phyloP scores from a whole-genome alignment of 2,797 vertebrate species.

The Poecilia picta region DNA sequence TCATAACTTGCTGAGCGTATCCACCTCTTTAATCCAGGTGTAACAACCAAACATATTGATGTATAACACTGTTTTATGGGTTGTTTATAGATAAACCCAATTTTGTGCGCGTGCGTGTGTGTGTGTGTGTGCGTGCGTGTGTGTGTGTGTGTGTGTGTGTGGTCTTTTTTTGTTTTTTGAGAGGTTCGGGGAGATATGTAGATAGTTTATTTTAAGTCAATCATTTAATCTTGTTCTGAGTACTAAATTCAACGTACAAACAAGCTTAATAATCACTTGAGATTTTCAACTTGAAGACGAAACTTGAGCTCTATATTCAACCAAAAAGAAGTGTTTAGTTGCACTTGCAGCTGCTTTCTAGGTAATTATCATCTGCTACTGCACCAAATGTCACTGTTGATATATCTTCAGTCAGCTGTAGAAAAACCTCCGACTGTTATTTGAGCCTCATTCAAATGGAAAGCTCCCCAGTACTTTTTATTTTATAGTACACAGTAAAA shows the following conservation, averaged over 20 bases:
- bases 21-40: not conserved
- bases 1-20: not conserved
- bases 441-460: not conserved
- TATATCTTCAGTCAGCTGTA: not conserved
- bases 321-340: not conserved
- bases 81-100: not conserved
- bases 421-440: not conserved
- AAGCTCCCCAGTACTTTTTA: not conserved
- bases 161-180: not conserved
- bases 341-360: not conserved
- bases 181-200: not conserved
- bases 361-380: not conserved
- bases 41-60: constrained; percentile 2
- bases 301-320: not conserved
- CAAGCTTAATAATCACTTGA: not conserved
- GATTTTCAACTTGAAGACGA: not conserved
- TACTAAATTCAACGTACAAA: not conserved
- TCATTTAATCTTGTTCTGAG: not conserved
- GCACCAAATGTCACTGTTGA: not conserved
- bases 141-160: not conserved
- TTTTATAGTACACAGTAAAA: not conserved
- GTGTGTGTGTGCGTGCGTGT: not conserved
- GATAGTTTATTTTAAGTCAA: not conserved
- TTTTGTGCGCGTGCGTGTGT: not conserved
- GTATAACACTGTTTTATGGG: not conserved